Evolutionary conservation across 2,113 vertebrate species (phyloP).

Genomic region (Miniopterus natalensis): DNA sequence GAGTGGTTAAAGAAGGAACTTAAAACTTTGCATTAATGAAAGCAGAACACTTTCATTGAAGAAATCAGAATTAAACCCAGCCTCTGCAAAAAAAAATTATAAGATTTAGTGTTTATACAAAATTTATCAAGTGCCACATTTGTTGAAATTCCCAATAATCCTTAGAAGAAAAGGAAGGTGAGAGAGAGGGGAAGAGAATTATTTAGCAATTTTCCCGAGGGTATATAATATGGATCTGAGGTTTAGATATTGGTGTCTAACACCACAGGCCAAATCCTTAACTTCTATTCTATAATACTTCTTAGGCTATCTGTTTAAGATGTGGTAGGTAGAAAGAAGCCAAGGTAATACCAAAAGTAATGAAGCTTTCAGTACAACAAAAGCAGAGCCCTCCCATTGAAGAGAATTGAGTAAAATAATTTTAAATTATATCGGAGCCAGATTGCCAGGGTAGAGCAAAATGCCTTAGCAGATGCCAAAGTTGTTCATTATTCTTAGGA

Average conservation of each 20-base stretch:
- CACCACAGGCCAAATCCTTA: neutral
- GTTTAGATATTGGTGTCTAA: neutral
- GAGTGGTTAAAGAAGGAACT: neutral
- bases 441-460: neutral
- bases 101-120: neutral
- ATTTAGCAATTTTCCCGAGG: neutral
- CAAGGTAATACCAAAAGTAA: neutral
- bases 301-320: neutral
- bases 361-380: neutral
- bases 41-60: neutral
- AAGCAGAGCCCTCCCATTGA: neutral
- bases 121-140: neutral
- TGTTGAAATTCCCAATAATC: neutral
- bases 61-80: neutral
- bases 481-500: constrained; percentile 33
- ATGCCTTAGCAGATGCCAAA: constrained; percentile 65
- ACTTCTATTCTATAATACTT: neutral
- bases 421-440: neutral
- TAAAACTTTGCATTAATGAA: neutral
- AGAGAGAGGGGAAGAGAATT: neutral
- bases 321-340: neutral
- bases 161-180: neutral
- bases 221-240: neutral
- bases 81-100: neutral
- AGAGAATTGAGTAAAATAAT: neutral